A percentile compares a stretch with the other conserved stretches of the same genome.
Conservation (phyloP, 2,888 invertebrate genomes). For the Harpagoxenus sublaevis region DNA sequence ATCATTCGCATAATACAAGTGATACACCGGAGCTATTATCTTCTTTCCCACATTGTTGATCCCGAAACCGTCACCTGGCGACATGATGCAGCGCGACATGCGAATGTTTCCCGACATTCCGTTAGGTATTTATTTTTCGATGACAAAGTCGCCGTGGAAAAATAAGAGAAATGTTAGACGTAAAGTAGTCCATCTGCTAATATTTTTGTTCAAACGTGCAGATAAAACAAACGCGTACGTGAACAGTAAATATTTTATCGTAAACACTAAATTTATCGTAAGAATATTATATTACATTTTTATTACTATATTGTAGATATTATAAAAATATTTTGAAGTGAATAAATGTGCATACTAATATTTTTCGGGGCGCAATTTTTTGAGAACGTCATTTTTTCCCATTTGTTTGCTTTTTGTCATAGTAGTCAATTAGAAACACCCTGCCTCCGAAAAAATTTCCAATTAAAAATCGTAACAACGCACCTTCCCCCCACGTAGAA, state of each 20-base stretch:
- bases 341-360: not conserved
- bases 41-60: constrained; percentile 54
- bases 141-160: not conserved
- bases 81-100: constrained; percentile 25
- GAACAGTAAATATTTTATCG: not conserved
- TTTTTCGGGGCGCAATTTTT: not conserved
- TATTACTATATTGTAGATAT: not conserved
- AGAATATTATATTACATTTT: not conserved
- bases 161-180: not conserved
- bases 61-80: constrained; percentile 10
- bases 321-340: constrained; percentile 1
- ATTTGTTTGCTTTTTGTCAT: constrained; percentile 8
- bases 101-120: not conserved
- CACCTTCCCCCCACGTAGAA: not conserved
- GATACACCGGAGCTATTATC: constrained; percentile 57
- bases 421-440: constrained; percentile 33
- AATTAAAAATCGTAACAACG: constrained; percentile 52
- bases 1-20: constrained; percentile 65
- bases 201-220: not conserved
- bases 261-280: not conserved
- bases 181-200: not conserved
- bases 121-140: constrained; percentile 20
- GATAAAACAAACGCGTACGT: not conserved
- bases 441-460: constrained; percentile 35
- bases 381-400: constrained; percentile 9